Base-by-base conservation (phyloP, 2,888 invertebrate genomes). In the Abscondita cerata region DNA sequence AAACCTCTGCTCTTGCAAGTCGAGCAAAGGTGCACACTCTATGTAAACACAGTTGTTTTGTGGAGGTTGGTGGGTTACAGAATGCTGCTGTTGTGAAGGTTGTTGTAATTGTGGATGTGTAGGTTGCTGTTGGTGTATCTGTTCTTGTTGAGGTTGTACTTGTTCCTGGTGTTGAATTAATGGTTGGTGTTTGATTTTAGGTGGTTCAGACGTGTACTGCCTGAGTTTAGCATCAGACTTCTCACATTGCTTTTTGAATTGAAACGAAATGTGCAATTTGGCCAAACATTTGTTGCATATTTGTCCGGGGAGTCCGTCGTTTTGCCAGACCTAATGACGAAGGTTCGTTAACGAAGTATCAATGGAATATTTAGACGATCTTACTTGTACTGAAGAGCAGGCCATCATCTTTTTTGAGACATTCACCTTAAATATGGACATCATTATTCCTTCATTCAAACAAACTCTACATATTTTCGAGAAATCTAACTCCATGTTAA, bases 221-320 rank as follows among this genome's bases (percentile, higher is more conserved):
- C 81, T 69, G 53, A 83, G 70, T 68, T 79, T 80, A 4, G 78
- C 74, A 70, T 82, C 82, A n/a, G 80, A 80, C 66, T 78, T 80
- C 69, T 82, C 81, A 66, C 82, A 82, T 60, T 76, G 77, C 67
- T 80, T 82, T 69, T 82, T 82, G 68, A 83, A 82, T 64, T 82
- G 81, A 69, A 78, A 82, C 1, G 81, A 78, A 61, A 82, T 80
- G 65, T 82, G 80, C 12, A 83, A 69, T 69, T 80, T 81, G 1
- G 80, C 78, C 19, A 79, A 78, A 70, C 83, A 83, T 71, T 80
- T 81, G 53, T 80, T 79, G 67, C 83, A 83, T 52, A 83, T 81
- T 71, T 81, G 80, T 16, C 75, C 68, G 15, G 83, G 82, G 33
- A 83, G 66, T 33, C 80, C 78, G 70, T 83, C 83, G 65, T 81